Evolutionary conservation across 2,113 vertebrate species (phyloP).

Genomic region (Embiotoca jacksoni): DNA sequence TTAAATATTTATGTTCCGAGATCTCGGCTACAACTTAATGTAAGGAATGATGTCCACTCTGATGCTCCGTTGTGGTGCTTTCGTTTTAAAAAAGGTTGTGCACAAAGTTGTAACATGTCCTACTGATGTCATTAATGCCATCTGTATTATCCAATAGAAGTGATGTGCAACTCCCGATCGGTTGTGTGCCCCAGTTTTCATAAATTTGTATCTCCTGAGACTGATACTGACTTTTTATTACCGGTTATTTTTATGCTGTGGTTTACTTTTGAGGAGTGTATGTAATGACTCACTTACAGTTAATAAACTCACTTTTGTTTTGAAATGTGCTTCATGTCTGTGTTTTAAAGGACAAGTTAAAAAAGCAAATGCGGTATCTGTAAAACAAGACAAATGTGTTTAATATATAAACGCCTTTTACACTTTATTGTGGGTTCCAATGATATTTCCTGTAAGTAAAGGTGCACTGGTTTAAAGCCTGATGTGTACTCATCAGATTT

Average conservation of each 20-base stretch:
- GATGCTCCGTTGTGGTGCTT: constrained; percentile 21
- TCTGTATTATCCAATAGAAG: constrained; percentile 38
- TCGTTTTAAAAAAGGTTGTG: constrained; percentile 27
- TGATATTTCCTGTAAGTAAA: neutral
- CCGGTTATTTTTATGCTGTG: constrained; percentile 38
- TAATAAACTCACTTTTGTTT: constrained; percentile 68
- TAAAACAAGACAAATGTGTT: constrained; percentile 57
- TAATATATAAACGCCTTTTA: constrained; percentile 40
- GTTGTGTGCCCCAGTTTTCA: constrained; percentile 24
- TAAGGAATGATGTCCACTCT: constrained; percentile 24
- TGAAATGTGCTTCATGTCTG: constrained; percentile 10
- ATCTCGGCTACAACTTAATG: neutral
- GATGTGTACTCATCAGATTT: constrained; percentile 7
- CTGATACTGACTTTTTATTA: constrained; percentile 29
- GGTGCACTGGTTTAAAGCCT: constrained; percentile 25
- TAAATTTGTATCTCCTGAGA: constrained; percentile 25
- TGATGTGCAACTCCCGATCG: constrained; percentile 7
- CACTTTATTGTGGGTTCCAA: constrained; percentile 9
- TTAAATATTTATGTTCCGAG: constrained; percentile 50
- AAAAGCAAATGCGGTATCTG: constrained; percentile 19
- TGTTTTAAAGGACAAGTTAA: neutral
- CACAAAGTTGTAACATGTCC: constrained; percentile 55
- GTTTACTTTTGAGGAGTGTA: constrained; percentile 39
- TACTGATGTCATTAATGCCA: constrained; percentile 19
- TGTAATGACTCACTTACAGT: constrained; percentile 50